Base-by-base conservation (phyloP, 92 coral and sea anemone genomes). In the Galaxea fascicularis region DNA sequence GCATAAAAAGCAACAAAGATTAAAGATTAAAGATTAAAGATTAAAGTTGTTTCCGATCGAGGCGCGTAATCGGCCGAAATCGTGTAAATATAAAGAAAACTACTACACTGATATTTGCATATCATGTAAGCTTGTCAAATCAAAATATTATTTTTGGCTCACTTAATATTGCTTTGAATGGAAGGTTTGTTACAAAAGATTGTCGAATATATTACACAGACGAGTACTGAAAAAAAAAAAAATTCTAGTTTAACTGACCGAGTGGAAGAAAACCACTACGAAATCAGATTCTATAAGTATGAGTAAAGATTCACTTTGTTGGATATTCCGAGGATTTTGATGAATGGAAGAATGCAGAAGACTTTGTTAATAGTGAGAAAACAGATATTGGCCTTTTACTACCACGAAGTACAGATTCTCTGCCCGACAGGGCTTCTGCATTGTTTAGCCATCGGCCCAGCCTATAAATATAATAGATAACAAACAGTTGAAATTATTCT, bases 281-380 rank as follows among this genome's bases (percentile, higher is more conserved):
- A n/a, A 51, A 60, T 10, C 12, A 65, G n/a, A 80, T 66, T 35
- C n/a, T 4, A 4, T 1, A 8, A 44, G 21, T 26, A 27, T 39
- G 31, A 56, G 90, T 79, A 11, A 87, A 80, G 62, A 28, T 79
- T n/a, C 86, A 86, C 62, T 59, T 67, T 56, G 46, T 60, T 31
- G 81, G 86, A 68, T 80, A 72, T 51, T 77, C 90, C 24, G 44
- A 45, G n/a, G 78, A 87, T 0, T 80, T 9, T 44, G 82, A 80
- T 47, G 86, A 87, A 20, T 87, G 86, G 86, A 87, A 60, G 68
- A 57, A 75, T 80, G 73, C 81, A 27, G 53, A 73, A 1, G 73
- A 69, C 49, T 53, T 71, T 0, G 66, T 63, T 11, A 74, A 86
- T 11, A 72, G 45, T 35, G 78, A 79, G 47, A 1, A 70, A 18